Evolutionary conservation across 1,140 invertebrate genomes (phyloP).

Genomic region (Drosophila athabasca): DNA sequence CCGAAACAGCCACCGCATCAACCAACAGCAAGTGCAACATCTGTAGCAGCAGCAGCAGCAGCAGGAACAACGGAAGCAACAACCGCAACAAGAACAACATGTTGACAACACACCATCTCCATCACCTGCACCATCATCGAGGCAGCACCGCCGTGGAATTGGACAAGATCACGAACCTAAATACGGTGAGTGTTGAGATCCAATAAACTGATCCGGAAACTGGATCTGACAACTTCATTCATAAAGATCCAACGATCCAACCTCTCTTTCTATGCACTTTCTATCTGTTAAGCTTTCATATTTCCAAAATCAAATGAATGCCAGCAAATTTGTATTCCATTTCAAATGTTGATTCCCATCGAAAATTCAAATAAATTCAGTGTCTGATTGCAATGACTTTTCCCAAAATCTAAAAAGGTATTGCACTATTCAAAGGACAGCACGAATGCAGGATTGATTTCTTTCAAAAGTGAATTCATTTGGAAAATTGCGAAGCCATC

Average conservation of each 20-base stretch:
- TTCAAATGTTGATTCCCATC: no score
- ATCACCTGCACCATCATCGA: constrained; percentile 80
- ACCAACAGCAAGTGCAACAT: constrained; percentile 5
- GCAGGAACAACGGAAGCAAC: constrained; percentile 9
- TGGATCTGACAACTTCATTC: background rate
- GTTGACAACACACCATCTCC: constrained; percentile 82
- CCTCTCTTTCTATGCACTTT: no score
- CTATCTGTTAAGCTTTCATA: no score
- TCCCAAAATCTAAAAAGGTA: constrained; percentile 9
- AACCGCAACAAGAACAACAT: constrained; percentile 53
- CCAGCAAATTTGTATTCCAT: no score
- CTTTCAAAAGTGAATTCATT: constrained; percentile 17
- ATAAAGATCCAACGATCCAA: no score
- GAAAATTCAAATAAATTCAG: background rate
- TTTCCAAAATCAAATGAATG: no score
- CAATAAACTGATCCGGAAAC: background rate
- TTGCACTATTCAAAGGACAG: constrained; percentile 16
- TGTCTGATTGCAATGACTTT: constrained; percentile 15
- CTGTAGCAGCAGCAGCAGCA: background rate
- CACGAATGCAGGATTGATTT: constrained; percentile 33
- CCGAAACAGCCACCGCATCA: constrained; percentile 17
- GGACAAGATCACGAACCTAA: constrained; percentile 80
- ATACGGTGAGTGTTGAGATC: constrained; percentile 59
- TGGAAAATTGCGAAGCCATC: constrained; percentile 23
- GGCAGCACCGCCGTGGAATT: constrained; percentile 77